Evolutionary conservation across 1,140 invertebrate genomes (phyloP).

Genomic region (Steinernema feltiae): DNA sequence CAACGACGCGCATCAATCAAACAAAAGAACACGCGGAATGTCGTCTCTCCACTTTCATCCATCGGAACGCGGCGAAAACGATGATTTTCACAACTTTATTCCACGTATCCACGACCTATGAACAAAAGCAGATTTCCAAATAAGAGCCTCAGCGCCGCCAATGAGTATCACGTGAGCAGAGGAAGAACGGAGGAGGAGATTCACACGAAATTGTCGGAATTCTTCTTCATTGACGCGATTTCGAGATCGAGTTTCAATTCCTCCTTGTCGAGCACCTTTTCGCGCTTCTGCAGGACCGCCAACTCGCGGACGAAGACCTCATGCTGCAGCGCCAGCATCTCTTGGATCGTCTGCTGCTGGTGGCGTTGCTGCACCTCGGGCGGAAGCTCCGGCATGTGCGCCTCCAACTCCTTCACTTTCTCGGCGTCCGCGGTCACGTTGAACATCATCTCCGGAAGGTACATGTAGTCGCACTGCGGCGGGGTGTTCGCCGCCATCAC

Average conservation of each 20-base stretch:
- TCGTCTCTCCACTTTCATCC: no score
- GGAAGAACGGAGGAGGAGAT: neutral
- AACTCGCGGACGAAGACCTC: neutral
- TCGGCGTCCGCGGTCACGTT: neutral
- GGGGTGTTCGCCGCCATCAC: neutral
- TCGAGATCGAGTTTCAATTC: neutral
- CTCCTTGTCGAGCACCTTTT: neutral
- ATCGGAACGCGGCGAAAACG: no score
- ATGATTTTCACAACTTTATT: no score
- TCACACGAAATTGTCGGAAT: neutral
- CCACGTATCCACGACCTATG: no score
- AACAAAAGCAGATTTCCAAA: no score
- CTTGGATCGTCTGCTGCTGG: neutral
- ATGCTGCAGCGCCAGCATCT: neutral
- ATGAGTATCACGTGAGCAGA: slow-evolving; percentile 9
- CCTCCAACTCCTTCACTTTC: neutral
- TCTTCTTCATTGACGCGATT: neutral
- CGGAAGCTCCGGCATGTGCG: neutral
- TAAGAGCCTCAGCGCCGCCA: neutral
- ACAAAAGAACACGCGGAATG: no score
- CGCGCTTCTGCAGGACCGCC: neutral
- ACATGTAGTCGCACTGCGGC: neutral
- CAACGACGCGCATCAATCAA: no score
- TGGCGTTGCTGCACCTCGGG: neutral
- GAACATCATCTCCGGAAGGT: neutral